phyloP scores from a whole-genome alignment of 2,113 vertebrate genomes.

The Dissostichus mawsoni region DNA sequence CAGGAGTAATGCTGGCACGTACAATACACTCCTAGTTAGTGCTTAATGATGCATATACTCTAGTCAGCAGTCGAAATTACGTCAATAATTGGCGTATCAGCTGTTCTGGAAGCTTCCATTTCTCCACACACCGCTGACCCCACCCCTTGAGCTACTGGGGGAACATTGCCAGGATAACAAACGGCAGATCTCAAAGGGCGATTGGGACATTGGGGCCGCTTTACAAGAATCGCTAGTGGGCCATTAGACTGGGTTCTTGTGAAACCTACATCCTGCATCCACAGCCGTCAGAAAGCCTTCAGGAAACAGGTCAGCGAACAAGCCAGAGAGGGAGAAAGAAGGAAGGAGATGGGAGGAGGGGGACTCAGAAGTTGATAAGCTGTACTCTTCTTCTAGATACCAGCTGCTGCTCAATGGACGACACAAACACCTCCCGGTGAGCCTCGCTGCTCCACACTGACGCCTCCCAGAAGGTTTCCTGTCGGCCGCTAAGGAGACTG shows the following conservation, averaged over 20 bases:
- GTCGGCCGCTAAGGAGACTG: constrained; percentile 48
- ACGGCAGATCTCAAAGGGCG: constrained; percentile 17
- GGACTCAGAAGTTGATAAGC: constrained; percentile 68
- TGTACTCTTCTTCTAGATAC: constrained; percentile 66
- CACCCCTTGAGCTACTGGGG: not conserved
- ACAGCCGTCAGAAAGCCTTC: constrained; percentile 62
- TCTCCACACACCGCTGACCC: not conserved
- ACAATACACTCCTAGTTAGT: not conserved
- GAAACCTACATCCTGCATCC: constrained; percentile 52
- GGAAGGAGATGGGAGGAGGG: constrained; percentile 36
- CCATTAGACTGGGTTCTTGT: constrained; percentile 31
- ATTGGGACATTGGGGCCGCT: not conserved
- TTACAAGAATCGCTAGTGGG: not conserved
- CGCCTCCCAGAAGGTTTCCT: constrained; percentile 56
- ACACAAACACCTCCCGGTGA: constrained; percentile 65
- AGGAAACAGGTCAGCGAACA: constrained; percentile 79
- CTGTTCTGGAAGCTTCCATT: not conserved
- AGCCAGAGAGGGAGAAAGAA: constrained; percentile 37
- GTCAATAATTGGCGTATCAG: constrained; percentile 14
- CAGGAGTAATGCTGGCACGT: not conserved
- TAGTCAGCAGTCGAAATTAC: not conserved
- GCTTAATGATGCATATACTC: not conserved
- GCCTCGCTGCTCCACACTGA: constrained; percentile 35
- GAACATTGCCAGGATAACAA: constrained; percentile 1
- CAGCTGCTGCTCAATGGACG: constrained; percentile 73